Percentiles rank a stretch among this genome's conserved stretches.
These are phyloP conservation scores for Octonoba sinensis DNA, from an alignment of 2,888 invertebrate species.

Conservation along the genomic window DNA sequence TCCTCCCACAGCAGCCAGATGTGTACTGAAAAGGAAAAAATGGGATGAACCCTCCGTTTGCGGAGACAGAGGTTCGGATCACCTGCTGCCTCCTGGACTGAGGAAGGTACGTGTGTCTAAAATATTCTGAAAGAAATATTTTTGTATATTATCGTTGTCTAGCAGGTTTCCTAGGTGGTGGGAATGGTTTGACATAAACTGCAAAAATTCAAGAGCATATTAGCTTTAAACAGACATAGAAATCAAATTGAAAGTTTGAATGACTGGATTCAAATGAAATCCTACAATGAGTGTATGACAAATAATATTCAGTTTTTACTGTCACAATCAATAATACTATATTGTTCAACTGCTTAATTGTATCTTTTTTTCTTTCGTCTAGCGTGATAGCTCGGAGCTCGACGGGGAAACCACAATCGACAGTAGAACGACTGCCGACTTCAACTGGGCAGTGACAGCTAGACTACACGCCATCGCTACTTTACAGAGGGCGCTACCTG, in stretches of 20 bases:
- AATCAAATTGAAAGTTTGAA: too few species aligned
- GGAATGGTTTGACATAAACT: too few species aligned
- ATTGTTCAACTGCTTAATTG: background rate
- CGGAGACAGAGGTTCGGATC: slow-evolving; percentile 34
- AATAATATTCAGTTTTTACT: too few species aligned
- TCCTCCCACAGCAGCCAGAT: slow-evolving; percentile 38
- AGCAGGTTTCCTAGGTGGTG: too few species aligned
- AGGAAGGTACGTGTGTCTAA: slow-evolving; percentile 36
- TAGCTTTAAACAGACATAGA: too few species aligned
- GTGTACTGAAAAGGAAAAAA: slow-evolving; percentile 50
- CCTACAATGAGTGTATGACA: too few species aligned
- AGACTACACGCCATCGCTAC: slow-evolving; percentile 50
- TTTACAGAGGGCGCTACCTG: slow-evolving; percentile 37
- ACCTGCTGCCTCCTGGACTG: slow-evolving; percentile 37
- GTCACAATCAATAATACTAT: too few species aligned
- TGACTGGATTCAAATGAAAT: too few species aligned
- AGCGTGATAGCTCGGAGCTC: slow-evolving; percentile 43
- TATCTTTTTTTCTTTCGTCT: background rate
- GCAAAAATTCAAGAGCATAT: too few species aligned
- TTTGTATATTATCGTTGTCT: too few species aligned
- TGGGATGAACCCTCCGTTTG: slow-evolving; percentile 48
- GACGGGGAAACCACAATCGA: slow-evolving; percentile 44
- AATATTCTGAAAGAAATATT: background rate
- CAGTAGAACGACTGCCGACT: slow-evolving; percentile 44
- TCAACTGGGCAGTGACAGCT: slow-evolving; percentile 56